Percentiles rank a stretch among this genome's conserved stretches.
phyloP scores from a whole-genome alignment of 1,140 invertebrate species.

The Sitobion miscanthi region DNA sequence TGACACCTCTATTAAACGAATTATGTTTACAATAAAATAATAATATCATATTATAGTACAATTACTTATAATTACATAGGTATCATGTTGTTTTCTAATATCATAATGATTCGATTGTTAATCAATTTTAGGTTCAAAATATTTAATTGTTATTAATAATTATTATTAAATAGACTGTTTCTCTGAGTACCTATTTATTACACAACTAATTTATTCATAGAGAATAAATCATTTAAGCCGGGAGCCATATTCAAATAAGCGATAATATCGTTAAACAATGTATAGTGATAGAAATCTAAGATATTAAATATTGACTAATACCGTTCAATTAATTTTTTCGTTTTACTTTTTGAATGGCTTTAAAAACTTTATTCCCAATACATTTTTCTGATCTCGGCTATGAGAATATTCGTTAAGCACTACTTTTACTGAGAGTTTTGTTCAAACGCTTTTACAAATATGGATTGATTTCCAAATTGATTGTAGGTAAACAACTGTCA shows the following conservation, averaged over 20 bases:
- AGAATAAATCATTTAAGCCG: background rate
- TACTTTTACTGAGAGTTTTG: background rate
- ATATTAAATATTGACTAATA: background rate
- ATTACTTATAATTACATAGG: background rate
- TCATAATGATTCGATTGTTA: background rate
- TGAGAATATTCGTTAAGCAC: background rate
- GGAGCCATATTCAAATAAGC: constrained; percentile 13
- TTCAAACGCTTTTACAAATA: background rate
- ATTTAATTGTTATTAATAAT: background rate
- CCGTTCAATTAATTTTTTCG: background rate
- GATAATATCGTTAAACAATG: constrained; percentile 31
- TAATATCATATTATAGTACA: background rate
- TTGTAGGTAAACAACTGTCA: background rate
- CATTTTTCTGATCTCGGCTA: background rate
- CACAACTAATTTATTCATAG: background rate
- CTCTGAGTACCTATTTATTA: background rate
- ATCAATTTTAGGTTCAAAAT: background rate
- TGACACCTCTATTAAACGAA: background rate
- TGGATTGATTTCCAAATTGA: background rate
- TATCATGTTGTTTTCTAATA: background rate
- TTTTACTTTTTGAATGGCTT: background rate
- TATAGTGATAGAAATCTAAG: constrained; percentile 37
- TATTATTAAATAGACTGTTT: background rate
- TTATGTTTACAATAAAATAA: background rate
- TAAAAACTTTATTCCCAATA: background rate